Percentiles rank a stretch among this genome's conserved stretches.
Conservation (phyloP, 2,797 vertebrate species). For the Trematomus bernacchii region DNA sequence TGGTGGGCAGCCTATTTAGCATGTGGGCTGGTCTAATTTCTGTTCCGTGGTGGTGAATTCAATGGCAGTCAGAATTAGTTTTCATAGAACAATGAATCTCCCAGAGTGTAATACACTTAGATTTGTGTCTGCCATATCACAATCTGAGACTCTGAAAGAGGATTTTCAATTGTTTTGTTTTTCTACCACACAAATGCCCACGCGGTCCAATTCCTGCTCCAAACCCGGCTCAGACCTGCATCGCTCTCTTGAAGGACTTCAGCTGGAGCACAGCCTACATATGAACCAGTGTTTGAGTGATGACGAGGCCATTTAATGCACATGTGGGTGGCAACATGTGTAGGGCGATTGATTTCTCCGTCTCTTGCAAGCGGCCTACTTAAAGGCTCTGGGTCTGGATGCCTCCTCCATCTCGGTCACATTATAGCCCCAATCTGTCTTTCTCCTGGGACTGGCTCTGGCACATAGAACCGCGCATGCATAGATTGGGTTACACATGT, state of each 20-base stretch:
- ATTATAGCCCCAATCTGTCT: constrained; percentile 70
- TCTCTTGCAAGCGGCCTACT: constrained; percentile 71
- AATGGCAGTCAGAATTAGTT: constrained; percentile 58
- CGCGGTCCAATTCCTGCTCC: constrained; percentile 29
- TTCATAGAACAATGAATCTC: constrained; percentile 53
- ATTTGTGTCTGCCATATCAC: constrained; percentile 19
- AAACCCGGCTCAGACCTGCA: constrained; percentile 36
- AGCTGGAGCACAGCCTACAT: constrained; percentile 61
- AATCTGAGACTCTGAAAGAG: constrained; percentile 11
- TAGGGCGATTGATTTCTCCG: constrained; percentile 70
- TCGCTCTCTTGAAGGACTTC: constrained; percentile 44
- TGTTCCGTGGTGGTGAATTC: constrained; percentile 68
- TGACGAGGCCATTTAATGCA: constrained; percentile 69
- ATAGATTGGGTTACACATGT: constrained; percentile 7
- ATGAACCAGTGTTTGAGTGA: constrained; percentile 53
- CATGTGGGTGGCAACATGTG: constrained; percentile 72
- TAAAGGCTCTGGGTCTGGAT: constrained; percentile 65
- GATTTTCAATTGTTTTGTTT: constrained; percentile 25
- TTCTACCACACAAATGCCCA: constrained; percentile 46
- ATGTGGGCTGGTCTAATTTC: constrained; percentile 75
- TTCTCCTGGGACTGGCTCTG: constrained; percentile 20
- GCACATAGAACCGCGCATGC: constrained; percentile 15
- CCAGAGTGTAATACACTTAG: constrained; percentile 39
- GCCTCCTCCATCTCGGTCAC: constrained; percentile 67
- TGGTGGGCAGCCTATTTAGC: constrained; percentile 76